These are phyloP conservation scores for Pseudanteris insignis DNA, from an alignment of 2,888 invertebrate species.

Conservation along the genomic window DNA sequence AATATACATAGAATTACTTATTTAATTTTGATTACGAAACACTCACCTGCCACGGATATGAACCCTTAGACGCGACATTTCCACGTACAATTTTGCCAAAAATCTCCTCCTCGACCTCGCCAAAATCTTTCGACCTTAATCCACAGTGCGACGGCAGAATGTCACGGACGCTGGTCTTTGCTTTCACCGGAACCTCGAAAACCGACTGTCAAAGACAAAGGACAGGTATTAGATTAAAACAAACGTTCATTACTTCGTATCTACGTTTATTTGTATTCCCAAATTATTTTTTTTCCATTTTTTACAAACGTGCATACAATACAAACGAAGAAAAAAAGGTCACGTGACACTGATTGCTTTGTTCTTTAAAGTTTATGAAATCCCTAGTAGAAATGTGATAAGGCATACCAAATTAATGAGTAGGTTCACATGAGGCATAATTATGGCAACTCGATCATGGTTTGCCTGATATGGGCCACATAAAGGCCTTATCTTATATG, in stretches of 20 bases:
- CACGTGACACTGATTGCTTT: constrained; percentile 2
- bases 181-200: constrained; percentile 38
- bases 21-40: too few species aligned
- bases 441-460: too few species aligned
- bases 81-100: constrained; percentile 73
- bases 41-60: constrained; percentile 81
- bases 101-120: constrained; percentile 64
- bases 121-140: constrained; percentile 66
- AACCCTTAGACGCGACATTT: constrained; percentile 71
- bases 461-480: too few species aligned
- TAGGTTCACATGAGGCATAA: too few species aligned
- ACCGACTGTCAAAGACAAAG: constrained; percentile 47
- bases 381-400: too few species aligned
- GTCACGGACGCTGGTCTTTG: constrained; percentile 51
- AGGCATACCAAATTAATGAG: too few species aligned
- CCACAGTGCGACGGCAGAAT: constrained; percentile 69
- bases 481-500: too few species aligned
- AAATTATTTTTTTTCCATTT: too few species aligned
- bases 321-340: constrained; percentile 7
- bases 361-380: too few species aligned
- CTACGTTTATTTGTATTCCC: constrained; percentile 30
- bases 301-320: constrained; percentile 21
- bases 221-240: constrained; percentile 32
- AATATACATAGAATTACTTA: too few species aligned
- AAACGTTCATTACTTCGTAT: constrained; percentile 17